Evolutionary conservation across 2,797 vertebrate genomes (phyloP), one percentile per base, ranked within the genome.

Genomic region (Liparis tanakae): DNA sequence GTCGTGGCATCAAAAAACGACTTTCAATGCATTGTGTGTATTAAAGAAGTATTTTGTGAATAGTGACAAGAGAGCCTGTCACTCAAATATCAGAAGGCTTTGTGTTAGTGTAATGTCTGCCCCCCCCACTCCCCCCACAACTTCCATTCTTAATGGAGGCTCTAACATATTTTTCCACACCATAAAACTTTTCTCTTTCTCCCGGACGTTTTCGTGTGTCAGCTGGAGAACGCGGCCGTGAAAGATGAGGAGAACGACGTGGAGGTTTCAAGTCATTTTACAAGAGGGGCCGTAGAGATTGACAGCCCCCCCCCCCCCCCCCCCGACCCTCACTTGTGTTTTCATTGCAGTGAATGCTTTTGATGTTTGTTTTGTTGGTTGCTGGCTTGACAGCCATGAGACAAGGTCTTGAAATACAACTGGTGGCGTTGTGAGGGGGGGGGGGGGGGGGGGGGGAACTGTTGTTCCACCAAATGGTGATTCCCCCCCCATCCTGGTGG

Each of bases 391-490:
- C 88, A 87, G 89, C 69, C 69, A 71, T 57, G 87, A 56, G 71
- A 80, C 74, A 81, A 75, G 82, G 77, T 75, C 69, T 88, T 92
- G 87, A 91, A 91, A 91, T 90, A 90, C 90, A 89, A 88, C 89
- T 74, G 81, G 53, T 82, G 62, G 58, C 5, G 34, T n/a, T 6
- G 4, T 53, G 5, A 4, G n/a, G 48, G 18, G 18, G 68, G 84
- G 25, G 25, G 25, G 25, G 25, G 25, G 25, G 25, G 25, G 25
- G 25, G 25, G n/a, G n/a, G n/a, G n/a, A n/a, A n/a, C n/a, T 4
- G 25, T 44, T 44, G 76, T 67, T 71, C 84, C 66, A 62, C 85
- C 80, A 87, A 92, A 93, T 91, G 85, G 87, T 92, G 89, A 84
- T 82, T 88, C 83, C 84, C 72, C 84, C 86, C 86, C 75, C 13